Conservation (phyloP, 2,888 invertebrate species). For the Drosophila prolongata region DNA sequence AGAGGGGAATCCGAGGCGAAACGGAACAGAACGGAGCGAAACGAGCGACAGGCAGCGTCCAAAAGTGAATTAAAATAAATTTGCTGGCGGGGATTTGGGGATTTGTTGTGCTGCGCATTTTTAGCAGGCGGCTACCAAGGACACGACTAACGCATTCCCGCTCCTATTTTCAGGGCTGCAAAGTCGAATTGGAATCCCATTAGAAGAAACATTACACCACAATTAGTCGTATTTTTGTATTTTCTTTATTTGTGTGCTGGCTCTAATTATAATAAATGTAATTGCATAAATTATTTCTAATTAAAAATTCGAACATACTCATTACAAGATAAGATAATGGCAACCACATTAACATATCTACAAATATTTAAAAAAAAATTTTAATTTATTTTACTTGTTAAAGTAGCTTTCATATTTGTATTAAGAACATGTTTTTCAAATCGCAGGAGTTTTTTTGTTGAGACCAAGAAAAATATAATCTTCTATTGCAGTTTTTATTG, state of each 20-base stretch:
- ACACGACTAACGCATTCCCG: conserved; percentile 48
- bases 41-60: conserved; percentile 56
- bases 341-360: not conserved
- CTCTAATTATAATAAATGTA: too few species aligned
- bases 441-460: too few species aligned
- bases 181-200: not conserved
- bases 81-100: conserved; percentile 79
- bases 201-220: too few species aligned
- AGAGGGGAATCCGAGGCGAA: conserved; percentile 6
- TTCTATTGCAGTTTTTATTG: too few species aligned
- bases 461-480: too few species aligned
- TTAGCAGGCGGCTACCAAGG: conserved; percentile 61
- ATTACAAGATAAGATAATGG: not conserved
- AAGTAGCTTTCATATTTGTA: too few species aligned
- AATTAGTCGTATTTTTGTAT: too few species aligned
- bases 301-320: too few species aligned
- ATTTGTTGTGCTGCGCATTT: conserved; percentile 78
- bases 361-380: not conserved
- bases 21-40: conserved; percentile 20
- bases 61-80: conserved; percentile 80
- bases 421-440: too few species aligned
- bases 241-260: too few species aligned
- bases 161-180: conserved; percentile 56
- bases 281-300: too few species aligned
- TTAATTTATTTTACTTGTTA: too few species aligned